Evolutionary conservation across 2,797 vertebrate genomes (phyloP).

Genomic region (Argya squamiceps): DNA sequence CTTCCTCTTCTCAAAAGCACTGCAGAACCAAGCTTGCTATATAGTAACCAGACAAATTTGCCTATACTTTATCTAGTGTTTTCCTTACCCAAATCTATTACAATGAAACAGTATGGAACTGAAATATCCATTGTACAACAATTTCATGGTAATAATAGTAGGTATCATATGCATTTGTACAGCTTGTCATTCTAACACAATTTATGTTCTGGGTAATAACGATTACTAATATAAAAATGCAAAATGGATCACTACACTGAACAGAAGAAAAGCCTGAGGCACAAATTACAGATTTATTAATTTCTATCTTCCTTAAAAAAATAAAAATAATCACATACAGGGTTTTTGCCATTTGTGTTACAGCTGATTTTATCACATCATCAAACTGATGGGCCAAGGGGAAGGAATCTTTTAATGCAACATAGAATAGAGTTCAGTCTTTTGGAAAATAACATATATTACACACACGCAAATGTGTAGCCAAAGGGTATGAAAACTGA

Average conservation of each 20-base stretch:
- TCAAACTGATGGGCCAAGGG: background rate
- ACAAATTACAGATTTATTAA: background rate
- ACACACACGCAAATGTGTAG: background rate
- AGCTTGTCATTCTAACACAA: background rate
- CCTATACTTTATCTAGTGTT: background rate
- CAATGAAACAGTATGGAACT: background rate
- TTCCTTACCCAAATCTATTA: background rate
- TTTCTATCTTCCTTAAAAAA: background rate
- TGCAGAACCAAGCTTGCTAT: background rate
- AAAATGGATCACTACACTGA: background rate
- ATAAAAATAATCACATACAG: background rate
- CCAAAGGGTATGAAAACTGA: background rate
- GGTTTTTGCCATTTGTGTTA: background rate
- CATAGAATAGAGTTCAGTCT: background rate
- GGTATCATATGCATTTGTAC: background rate
- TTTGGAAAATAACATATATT: background rate
- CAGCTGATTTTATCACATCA: background rate
- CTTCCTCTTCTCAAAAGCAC: background rate
- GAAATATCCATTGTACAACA: background rate
- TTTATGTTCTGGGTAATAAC: background rate
- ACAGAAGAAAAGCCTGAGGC: background rate
- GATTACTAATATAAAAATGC: background rate
- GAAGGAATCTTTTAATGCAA: background rate
- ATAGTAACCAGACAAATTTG: background rate
- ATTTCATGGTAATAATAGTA: background rate